Percentiles rank a stretch among this genome's conserved stretches.
These are phyloP conservation scores for Crax fasciolata DNA, from an alignment of 2,797 vertebrate genomes.

Conservation along the genomic window DNA sequence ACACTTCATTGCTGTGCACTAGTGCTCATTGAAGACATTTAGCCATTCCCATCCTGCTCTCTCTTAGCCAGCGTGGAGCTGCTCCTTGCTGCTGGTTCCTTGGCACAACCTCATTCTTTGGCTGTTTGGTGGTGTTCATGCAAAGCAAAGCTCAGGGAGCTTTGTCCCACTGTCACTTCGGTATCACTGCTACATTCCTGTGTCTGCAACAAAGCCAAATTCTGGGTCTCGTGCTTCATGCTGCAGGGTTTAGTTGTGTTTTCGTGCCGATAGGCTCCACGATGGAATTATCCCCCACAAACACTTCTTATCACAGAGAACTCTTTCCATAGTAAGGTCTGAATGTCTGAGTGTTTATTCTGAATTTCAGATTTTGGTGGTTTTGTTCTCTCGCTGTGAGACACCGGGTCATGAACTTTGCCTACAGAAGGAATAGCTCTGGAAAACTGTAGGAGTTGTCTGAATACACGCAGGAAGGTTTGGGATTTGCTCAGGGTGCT, in stretches of 20 bases:
- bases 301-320: neutral
- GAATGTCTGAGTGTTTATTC: neutral
- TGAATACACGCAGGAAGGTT: neutral
- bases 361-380: neutral
- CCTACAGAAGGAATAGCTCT: neutral
- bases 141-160: neutral
- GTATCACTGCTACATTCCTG: neutral
- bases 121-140: neutral
- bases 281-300: neutral
- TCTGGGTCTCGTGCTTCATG: neutral
- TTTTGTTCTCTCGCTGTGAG: neutral
- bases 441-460: neutral
- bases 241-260: fast-evolving
- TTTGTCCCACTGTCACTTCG: neutral
- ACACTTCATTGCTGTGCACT: neutral
- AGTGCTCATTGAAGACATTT: neutral
- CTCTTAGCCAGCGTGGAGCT: fast-evolving
- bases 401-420: neutral
- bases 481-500: neutral
- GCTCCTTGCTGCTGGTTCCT: neutral
- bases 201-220: neutral
- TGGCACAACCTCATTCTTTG: neutral
- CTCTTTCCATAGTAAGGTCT: neutral
- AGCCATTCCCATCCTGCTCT: neutral
- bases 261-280: too few species aligned